Evolutionary conservation across 1,140 invertebrate genomes (phyloP), one percentile per base, ranked within the genome.

Genomic region (Bombus superbus): DNA sequence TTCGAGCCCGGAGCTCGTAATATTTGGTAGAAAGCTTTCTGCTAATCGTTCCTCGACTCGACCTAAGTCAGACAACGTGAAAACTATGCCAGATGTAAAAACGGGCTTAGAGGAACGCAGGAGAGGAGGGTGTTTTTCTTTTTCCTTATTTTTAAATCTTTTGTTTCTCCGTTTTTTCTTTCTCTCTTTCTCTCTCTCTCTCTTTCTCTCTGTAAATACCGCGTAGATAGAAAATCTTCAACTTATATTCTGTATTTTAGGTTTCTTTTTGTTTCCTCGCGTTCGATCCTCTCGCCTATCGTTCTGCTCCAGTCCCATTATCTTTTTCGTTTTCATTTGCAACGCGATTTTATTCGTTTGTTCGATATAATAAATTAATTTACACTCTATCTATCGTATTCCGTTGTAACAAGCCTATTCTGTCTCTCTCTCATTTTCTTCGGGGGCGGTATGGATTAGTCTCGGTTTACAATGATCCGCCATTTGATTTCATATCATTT

Each of bases 11-110:
- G 68, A 84, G 78, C 91, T 93, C 89, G 84, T 91, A 86, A 91
- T 94, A 94, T 95, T 95, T 95, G 94, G 94, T 95, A 95, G 92
- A 93, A 95, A 94, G 94, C 94, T 94, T 94, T 94, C 85, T 83
- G 78, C 83, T 81, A 88, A 80, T 88, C 83, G 83, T 92, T 88
- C 83, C 35, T 83, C 71, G 85, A 84, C 69, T 86, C 86, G 59
- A 90, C 81, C 78, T 89, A 86, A 89, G 64, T 86, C 78, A 75
- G 88, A 91, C 84, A 90, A 89, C 44, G 75, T 80, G 81, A 90
- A 85, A 86, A 89, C 77, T 86, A 59, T 75, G 69, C 64, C 69
- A 69, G 81, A 90, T 90, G 83, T 85, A 90, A 75, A 85, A 88
- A 85, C 84, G 84, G 77, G 84, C 78, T 85, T 81, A 85, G 84